Conservation (phyloP, 2,888 invertebrate species). For the Tetranychus piercei region DNA sequence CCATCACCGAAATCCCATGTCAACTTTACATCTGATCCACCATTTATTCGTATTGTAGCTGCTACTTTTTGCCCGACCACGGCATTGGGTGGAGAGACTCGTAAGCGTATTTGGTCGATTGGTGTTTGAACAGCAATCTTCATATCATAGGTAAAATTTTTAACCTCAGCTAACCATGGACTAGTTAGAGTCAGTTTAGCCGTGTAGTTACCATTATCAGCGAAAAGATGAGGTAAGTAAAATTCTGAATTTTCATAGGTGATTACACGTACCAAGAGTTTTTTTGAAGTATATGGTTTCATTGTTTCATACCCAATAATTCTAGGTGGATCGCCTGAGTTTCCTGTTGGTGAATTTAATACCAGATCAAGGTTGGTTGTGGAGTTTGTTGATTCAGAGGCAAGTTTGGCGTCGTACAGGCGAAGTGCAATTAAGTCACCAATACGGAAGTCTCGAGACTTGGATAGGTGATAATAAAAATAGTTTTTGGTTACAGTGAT, state of each 20-base stretch:
- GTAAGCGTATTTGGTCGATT: constrained; percentile 25
- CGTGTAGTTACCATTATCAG: constrained; percentile 16
- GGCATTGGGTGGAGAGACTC: constrained; percentile 26
- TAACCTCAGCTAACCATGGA: constrained; percentile 21
- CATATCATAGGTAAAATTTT: constrained; percentile 20
- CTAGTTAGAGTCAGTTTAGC: constrained; percentile 20
- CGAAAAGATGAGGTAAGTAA: constrained; percentile 18
- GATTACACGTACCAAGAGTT: constrained; percentile 15
- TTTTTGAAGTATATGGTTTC: constrained; percentile 10
- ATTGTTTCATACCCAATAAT: constrained; percentile 15
- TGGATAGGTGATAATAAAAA: constrained; percentile 16
- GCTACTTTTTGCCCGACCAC: constrained; percentile 25
- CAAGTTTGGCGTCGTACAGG: constrained; percentile 12
- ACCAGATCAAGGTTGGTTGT: constrained; percentile 11
- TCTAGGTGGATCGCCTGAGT: constrained; percentile 2
- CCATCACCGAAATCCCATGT: constrained; percentile 28
- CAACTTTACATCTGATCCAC: constrained; percentile 27
- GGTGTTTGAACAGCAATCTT: constrained; percentile 25
- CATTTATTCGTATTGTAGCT: constrained; percentile 26
- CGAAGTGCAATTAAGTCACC: constrained; percentile 19
- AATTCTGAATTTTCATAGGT: constrained; percentile 17
- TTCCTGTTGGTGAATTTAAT: constrained; percentile 3
- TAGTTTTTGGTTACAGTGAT: constrained; percentile 17
- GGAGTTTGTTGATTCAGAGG: not conserved
- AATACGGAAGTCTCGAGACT: constrained; percentile 14